Evolutionary conservation across 2,113 vertebrate genomes (phyloP).

Genomic region (Xiphorhynchus elegans): DNA sequence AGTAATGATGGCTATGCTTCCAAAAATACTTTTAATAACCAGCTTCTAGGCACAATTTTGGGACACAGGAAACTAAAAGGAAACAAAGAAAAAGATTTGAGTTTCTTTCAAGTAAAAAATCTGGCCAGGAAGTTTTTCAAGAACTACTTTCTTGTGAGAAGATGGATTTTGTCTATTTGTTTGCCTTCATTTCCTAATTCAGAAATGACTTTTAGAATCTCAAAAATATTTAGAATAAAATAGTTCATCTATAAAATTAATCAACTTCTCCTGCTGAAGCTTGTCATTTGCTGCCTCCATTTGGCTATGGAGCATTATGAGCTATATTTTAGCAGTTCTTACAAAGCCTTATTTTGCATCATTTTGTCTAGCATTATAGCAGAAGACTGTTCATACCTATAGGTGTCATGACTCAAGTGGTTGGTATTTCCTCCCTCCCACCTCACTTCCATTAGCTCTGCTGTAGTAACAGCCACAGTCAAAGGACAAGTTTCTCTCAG

Average conservation of each 20-base stretch:
- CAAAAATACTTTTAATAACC: constrained; percentile 12
- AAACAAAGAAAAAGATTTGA: not conserved
- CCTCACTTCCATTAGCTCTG: not conserved
- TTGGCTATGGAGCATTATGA: not conserved
- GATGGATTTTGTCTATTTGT: not conserved
- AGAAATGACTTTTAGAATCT: not conserved
- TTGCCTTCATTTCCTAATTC: not conserved
- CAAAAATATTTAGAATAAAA: not conserved
- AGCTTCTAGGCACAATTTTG: not conserved
- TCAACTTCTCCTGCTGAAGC: not conserved
- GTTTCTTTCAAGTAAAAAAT: not conserved
- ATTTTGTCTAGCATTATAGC: not conserved
- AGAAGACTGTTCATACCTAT: not conserved
- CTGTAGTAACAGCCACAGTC: not conserved
- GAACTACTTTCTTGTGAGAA: not conserved
- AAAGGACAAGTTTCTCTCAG: not conserved
- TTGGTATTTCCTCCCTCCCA: not conserved
- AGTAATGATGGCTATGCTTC: not conserved
- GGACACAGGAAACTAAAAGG: not conserved
- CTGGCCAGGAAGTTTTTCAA: not conserved
- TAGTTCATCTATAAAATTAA: not conserved
- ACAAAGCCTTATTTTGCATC: not conserved
- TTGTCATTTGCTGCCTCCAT: not conserved
- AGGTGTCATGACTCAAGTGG: not conserved
- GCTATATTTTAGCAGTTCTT: not conserved